These are phyloP conservation scores for Sminthurides bifidus DNA, from an alignment of 1,140 invertebrate species.

Conservation along the genomic window DNA sequence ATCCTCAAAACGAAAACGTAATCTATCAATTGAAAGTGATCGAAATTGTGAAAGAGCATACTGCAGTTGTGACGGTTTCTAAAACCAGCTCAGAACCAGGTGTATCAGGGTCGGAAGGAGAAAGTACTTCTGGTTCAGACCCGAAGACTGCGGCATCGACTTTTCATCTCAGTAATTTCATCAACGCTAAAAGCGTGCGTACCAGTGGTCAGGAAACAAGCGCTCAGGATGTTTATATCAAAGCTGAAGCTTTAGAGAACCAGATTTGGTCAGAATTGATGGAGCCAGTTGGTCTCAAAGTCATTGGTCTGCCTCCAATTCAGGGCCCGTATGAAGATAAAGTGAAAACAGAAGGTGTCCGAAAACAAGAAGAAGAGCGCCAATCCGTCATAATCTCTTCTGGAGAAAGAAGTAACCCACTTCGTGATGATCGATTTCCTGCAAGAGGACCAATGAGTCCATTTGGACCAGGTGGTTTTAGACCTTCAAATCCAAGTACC, in stretches of 20 bases:
- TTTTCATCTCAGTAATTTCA: slow-evolving; percentile 12
- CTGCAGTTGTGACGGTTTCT: slow-evolving; percentile 9
- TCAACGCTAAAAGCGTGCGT: background rate
- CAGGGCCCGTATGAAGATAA: slow-evolving; percentile 20
- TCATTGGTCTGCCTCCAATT: slow-evolving; percentile 14
- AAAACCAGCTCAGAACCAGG: background rate
- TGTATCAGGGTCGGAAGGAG: background rate
- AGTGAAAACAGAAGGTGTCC: background rate
- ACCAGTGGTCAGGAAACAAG: background rate
- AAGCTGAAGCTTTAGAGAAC: slow-evolving; percentile 10
- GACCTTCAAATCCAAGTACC: background rate
- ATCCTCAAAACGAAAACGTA: background rate
- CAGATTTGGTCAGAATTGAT: slow-evolving; percentile 17
- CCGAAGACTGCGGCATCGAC: slow-evolving; percentile 10
- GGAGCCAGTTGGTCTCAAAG: slow-evolving; percentile 16
- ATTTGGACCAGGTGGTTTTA: background rate
- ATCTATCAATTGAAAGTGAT: slow-evolving; percentile 20
- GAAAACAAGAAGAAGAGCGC: background rate
- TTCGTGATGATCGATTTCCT: slow-evolving; percentile 7
- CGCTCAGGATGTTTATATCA: background rate
- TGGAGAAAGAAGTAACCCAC: background rate
- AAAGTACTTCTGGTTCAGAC: background rate
- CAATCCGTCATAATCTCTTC: background rate
- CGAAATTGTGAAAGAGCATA: slow-evolving; percentile 11
- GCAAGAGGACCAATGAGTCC: background rate